Evolutionary conservation across 2,888 invertebrate species (phyloP).

Genomic region (Chydorus sphaericus): DNA sequence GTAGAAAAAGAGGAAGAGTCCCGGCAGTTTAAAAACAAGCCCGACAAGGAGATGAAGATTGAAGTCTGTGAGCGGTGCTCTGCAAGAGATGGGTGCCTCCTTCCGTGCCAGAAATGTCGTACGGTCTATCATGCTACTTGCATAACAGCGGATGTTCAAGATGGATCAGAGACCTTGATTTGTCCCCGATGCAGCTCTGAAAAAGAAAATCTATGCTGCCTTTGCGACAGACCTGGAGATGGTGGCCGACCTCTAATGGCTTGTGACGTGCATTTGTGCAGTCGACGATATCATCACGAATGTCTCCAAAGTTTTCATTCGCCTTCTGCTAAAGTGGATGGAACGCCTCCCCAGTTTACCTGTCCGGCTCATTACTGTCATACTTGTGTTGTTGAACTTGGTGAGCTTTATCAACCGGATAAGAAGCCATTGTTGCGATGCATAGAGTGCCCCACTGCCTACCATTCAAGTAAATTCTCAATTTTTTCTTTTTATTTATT

Average conservation of each 20-base stretch:
- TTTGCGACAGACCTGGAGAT: not conserved
- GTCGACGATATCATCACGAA: constrained; percentile 54
- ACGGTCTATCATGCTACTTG: not conserved
- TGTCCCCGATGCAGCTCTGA: not conserved
- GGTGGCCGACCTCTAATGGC: not conserved
- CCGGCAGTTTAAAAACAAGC: too few species aligned
- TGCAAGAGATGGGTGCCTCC: not conserved
- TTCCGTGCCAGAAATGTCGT: not conserved
- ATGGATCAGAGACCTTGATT: not conserved
- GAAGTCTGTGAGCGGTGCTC: not conserved
- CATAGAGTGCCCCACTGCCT: constrained; percentile 75
- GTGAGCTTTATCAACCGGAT: constrained; percentile 37
- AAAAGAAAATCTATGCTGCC: not conserved
- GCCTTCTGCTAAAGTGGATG: constrained; percentile 36
- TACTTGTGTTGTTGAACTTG: constrained; percentile 67
- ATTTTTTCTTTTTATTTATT: not conserved
- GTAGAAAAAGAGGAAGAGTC: not conserved
- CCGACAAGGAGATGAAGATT: not conserved
- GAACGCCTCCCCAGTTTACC: constrained; percentile 34
- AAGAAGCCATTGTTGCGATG: constrained; percentile 60
- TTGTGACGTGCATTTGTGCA: constrained; percentile 51
- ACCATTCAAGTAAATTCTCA: constrained; percentile 44
- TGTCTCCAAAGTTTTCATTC: constrained; percentile 67
- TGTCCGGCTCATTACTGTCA: constrained; percentile 77
- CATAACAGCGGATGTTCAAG: not conserved